A percentile compares a stretch with the other conserved stretches of the same genome.
Evolutionary conservation across 1,140 invertebrate species (phyloP).

Genomic region (Ephestia elutella): DNA sequence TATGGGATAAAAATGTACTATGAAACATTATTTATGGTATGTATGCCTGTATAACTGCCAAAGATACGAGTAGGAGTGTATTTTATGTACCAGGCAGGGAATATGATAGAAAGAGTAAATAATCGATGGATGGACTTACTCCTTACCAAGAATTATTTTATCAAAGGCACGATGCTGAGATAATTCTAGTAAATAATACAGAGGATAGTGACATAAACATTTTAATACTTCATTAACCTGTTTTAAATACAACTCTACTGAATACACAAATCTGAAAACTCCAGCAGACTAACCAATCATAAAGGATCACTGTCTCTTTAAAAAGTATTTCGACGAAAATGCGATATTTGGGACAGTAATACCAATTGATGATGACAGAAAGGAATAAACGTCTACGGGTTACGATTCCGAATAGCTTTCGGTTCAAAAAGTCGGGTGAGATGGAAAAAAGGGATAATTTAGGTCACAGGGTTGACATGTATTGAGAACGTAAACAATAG

Average conservation of each 20-base stretch:
- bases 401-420: slow-evolving; percentile 6
- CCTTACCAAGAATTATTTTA: no score
- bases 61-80: no score
- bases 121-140: no score
- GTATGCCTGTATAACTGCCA: no score
- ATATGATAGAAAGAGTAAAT: no score
- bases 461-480: slow-evolving; percentile 1
- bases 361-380: slow-evolving; percentile 8
- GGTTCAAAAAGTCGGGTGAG: slow-evolving; percentile 3
- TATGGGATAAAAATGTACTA: neutral
- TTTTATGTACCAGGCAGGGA: no score
- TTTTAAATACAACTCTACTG: no score
- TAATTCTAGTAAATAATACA: no score
- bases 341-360: slow-evolving; percentile 3
- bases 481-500: slow-evolving; percentile 1
- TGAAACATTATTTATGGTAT: no score
- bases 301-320: neutral
- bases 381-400: slow-evolving; percentile 2
- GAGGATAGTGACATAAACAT: no score
- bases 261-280: neutral
- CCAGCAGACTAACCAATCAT: neutral
- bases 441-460: neutral
- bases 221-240: no score
- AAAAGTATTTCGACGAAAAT: slow-evolving; percentile 1
- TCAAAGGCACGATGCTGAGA: no score